Evolutionary conservation across 2,888 invertebrate genomes (phyloP).

Genomic region (Malachius bipustulatus): DNA sequence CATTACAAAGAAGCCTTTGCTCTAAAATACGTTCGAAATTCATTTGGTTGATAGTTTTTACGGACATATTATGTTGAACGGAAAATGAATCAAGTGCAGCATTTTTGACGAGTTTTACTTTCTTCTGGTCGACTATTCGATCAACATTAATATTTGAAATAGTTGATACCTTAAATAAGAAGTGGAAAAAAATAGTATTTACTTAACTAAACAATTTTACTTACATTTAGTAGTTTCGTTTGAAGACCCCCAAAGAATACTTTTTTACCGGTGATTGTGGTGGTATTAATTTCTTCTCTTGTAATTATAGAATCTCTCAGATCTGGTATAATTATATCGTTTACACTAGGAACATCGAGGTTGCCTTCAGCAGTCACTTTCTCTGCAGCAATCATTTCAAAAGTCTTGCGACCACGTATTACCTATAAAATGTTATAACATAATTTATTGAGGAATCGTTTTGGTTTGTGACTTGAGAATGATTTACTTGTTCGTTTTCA

Average conservation of each 20-base stretch:
- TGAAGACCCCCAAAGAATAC: conserved; percentile 29
- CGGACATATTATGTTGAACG: conserved; percentile 26
- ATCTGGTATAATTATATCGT: conserved; percentile 22
- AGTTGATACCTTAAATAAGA: no score
- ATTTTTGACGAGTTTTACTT: no score
- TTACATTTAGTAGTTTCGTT: conserved; percentile 25
- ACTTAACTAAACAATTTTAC: no score
- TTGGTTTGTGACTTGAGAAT: conserved; percentile 1
- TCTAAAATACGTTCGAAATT: conserved; percentile 25
- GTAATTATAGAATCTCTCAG: conserved; percentile 24
- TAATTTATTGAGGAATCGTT: conserved; percentile 6
- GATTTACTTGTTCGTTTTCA: conserved; percentile 25
- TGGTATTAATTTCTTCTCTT: conserved; percentile 19
- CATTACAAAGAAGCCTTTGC: conserved; percentile 24
- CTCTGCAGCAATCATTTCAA: conserved; percentile 19
- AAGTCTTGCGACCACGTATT: conserved; percentile 27
- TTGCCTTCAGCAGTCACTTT: conserved; percentile 16
- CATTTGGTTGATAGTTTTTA: conserved; percentile 25
- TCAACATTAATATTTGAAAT: no score
- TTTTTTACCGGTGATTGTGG: conserved; percentile 26
- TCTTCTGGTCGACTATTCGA: no score
- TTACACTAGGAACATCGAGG: conserved; percentile 21
- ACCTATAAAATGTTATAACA: conserved; percentile 18
- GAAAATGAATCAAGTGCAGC: no score
- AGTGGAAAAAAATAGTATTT: no score